Conservation (phyloP, 2,113 vertebrate species). For the Clarias magur region DNA sequence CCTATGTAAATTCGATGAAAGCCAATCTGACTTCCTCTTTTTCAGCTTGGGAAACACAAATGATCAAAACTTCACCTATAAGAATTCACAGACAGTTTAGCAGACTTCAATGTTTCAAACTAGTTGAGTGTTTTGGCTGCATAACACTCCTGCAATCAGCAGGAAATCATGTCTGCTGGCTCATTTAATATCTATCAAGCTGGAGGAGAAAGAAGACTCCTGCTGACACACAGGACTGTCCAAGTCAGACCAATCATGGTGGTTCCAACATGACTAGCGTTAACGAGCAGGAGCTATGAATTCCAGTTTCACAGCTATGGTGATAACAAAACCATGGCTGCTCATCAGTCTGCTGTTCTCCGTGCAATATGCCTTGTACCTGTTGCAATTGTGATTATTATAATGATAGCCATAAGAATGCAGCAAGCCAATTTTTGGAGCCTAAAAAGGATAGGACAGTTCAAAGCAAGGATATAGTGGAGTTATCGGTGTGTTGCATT, state of each 20-base stretch:
- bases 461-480: slow-evolving; percentile 43
- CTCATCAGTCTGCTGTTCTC: slow-evolving; percentile 37
- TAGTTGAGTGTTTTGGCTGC: slow-evolving; percentile 26
- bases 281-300: slow-evolving; percentile 53
- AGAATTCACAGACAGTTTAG: slow-evolving; percentile 22
- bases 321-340: slow-evolving; percentile 32
- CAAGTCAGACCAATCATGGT: slow-evolving; percentile 58
- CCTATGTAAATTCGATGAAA: neutral
- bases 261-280: slow-evolving; percentile 45
- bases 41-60: neutral
- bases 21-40: neutral
- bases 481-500: neutral
- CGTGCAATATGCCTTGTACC: slow-evolving; percentile 18
- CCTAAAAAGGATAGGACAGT: slow-evolving; percentile 71
- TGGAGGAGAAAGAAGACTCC: slow-evolving; percentile 42
- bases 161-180: slow-evolving; percentile 36
- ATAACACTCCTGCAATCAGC: slow-evolving; percentile 43
- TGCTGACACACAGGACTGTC: slow-evolving; percentile 40
- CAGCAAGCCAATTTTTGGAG: neutral
- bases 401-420: slow-evolving; percentile 45
- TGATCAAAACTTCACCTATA: slow-evolving; percentile 1
- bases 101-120: slow-evolving; percentile 5
- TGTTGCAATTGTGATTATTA: slow-evolving; percentile 33
- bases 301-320: slow-evolving; percentile 19
- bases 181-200: slow-evolving; percentile 43